phyloP scores from a whole-genome alignment of 2,113 vertebrate species.

The Muntiacus reevesi region DNA sequence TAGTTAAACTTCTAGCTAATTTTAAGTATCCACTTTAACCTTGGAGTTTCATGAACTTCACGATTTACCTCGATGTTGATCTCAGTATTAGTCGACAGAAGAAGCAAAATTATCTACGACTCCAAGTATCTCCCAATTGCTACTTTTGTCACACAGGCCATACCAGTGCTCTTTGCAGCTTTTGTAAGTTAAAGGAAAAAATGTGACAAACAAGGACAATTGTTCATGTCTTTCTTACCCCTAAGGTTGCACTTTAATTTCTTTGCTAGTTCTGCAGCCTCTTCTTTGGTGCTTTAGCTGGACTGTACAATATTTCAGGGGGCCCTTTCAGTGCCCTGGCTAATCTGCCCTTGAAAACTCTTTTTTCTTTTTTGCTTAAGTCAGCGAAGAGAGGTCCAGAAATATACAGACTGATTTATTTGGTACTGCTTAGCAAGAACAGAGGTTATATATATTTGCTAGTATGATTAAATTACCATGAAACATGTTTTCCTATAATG shows the following conservation, averaged over 20 bases:
- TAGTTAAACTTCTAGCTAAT: conserved; percentile 9
- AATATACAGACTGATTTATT: neutral
- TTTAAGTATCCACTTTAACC: neutral
- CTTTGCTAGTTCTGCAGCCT: neutral
- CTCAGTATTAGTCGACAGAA: neutral
- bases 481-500: conserved; percentile 16
- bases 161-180: neutral
- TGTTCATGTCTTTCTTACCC: neutral
- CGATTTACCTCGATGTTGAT: neutral
- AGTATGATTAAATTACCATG: neutral
- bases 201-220: neutral
- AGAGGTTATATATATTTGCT: neutral
- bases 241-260: neutral
- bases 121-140: neutral
- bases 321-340: neutral
- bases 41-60: neutral
- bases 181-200: neutral
- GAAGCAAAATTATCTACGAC: neutral
- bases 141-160: neutral
- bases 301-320: neutral
- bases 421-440: neutral
- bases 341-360: neutral
- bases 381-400: neutral
- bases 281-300: neutral
- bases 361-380: neutral